These are phyloP conservation scores for Fistularia commersonii DNA, from an alignment of 2,797 vertebrate species.

Conservation along the genomic window DNA sequence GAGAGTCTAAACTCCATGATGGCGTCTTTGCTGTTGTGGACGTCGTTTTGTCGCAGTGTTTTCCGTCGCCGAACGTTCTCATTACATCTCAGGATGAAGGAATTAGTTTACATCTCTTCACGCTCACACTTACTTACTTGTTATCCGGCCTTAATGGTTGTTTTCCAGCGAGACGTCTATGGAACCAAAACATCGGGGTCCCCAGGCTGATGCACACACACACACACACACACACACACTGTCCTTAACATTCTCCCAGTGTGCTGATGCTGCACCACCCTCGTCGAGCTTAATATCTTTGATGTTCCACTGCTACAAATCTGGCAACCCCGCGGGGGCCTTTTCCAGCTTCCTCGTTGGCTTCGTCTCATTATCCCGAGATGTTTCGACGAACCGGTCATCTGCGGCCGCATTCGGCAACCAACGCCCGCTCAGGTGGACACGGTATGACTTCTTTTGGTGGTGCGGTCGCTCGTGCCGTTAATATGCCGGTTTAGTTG, in stretches of 20 bases:
- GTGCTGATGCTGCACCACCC: slow-evolving; percentile 33
- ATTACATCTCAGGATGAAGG: slow-evolving; percentile 26
- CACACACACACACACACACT: slow-evolving; percentile 35
- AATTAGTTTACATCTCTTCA: slow-evolving; percentile 40
- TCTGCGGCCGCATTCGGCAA: no score
- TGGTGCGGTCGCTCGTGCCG: no score
- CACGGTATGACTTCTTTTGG: no score
- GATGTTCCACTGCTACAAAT: slow-evolving; percentile 50
- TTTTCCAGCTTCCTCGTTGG: slow-evolving; percentile 42
- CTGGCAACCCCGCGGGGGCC: slow-evolving; percentile 46
- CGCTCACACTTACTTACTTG: slow-evolving; percentile 28
- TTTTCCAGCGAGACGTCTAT: slow-evolving; percentile 55
- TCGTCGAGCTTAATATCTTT: slow-evolving; percentile 44
- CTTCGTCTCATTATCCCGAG: slow-evolving; percentile 42
- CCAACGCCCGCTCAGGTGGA: no score
- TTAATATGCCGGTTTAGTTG: no score
- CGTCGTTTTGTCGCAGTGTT: slow-evolving; percentile 27
- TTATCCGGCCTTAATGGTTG: slow-evolving; percentile 57
- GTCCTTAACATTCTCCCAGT: slow-evolving; percentile 47
- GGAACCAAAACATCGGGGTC: slow-evolving; percentile 49
- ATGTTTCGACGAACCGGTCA: no score
- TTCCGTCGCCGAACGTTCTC: slow-evolving; percentile 31
- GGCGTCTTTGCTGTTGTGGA: slow-evolving; percentile 40
- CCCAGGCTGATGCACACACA: slow-evolving; percentile 34
- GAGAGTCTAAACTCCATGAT: slow-evolving; percentile 34